phyloP scores from a whole-genome alignment of 2,113 vertebrate genomes.

The Polypterus senegalus region DNA sequence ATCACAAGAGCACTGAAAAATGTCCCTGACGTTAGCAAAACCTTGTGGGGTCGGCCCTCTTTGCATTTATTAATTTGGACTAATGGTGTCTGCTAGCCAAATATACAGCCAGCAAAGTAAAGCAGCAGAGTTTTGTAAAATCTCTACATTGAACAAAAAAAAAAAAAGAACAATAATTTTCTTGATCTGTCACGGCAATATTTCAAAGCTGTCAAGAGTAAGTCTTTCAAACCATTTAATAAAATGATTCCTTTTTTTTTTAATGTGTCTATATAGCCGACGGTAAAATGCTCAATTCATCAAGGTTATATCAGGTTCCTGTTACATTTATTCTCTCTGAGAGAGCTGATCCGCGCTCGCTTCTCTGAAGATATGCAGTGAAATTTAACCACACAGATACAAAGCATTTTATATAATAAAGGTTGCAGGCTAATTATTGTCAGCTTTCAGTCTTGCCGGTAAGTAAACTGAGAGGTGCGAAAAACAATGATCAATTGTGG shows the following conservation, averaged over 20 bases:
- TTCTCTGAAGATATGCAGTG: slow-evolving; percentile 43
- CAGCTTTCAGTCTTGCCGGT: slow-evolving; percentile 12
- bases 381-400: slow-evolving; percentile 43
- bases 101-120: slow-evolving; percentile 21
- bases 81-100: slow-evolving; percentile 18
- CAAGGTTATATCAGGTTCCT: slow-evolving; percentile 42
- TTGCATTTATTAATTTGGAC: slow-evolving; percentile 17
- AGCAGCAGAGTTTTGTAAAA: slow-evolving; percentile 22
- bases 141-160: slow-evolving; percentile 9
- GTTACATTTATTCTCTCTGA: slow-evolving; percentile 38
- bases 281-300: slow-evolving; percentile 57
- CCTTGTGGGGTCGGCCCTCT: slow-evolving; percentile 14
- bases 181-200: slow-evolving; percentile 32
- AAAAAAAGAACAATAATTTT: slow-evolving; percentile 22
- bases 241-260: slow-evolving; percentile 30
- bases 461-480: too few relatives aligned
- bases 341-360: slow-evolving; percentile 42
- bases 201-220: slow-evolving; percentile 39
- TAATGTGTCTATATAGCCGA: slow-evolving; percentile 43
- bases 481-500: too few relatives aligned
- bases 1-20: slow-evolving; percentile 20
- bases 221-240: slow-evolving; percentile 30
- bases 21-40: slow-evolving; percentile 26
- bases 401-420: slow-evolving; percentile 41
- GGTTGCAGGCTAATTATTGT: slow-evolving; percentile 39